Evolutionary conservation across 2,113 vertebrate species (phyloP).

Genomic region (Vidua chalybeata): DNA sequence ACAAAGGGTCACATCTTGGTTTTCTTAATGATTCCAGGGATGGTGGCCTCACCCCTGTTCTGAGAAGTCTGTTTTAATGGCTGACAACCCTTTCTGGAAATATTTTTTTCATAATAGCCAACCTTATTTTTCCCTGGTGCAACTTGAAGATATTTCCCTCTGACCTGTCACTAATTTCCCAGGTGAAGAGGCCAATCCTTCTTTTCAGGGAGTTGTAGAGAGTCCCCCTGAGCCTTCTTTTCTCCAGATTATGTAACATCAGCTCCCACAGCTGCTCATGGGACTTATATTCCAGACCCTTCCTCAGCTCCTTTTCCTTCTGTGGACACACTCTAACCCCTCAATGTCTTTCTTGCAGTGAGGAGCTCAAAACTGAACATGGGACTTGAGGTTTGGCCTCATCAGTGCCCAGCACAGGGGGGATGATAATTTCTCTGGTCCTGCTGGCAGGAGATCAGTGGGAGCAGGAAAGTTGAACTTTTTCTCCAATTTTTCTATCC

Average conservation of each 20-base stretch:
- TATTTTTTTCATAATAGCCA: neutral
- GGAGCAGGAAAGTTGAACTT: neutral
- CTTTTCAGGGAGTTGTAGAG: neutral
- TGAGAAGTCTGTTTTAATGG: neutral
- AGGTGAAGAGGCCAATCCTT: neutral
- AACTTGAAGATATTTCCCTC: neutral
- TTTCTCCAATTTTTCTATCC: accelerated
- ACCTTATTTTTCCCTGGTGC: neutral
- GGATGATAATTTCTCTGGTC: neutral
- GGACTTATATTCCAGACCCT: neutral
- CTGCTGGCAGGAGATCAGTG: neutral
- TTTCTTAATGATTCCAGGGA: neutral
- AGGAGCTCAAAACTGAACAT: neutral
- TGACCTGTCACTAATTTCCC: neutral
- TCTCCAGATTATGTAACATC: neutral
- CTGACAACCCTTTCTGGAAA: neutral
- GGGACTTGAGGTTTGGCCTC: accelerated
- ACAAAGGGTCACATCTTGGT: neutral
- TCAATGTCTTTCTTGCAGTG: neutral
- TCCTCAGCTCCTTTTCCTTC: neutral
- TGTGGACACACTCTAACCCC: neutral
- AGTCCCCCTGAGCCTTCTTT: neutral
- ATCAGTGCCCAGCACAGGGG: neutral
- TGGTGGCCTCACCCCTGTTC: neutral
- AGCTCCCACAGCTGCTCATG: neutral